phyloP scores from a whole-genome alignment of 2,888 invertebrate species.

The Ophraella communa region DNA sequence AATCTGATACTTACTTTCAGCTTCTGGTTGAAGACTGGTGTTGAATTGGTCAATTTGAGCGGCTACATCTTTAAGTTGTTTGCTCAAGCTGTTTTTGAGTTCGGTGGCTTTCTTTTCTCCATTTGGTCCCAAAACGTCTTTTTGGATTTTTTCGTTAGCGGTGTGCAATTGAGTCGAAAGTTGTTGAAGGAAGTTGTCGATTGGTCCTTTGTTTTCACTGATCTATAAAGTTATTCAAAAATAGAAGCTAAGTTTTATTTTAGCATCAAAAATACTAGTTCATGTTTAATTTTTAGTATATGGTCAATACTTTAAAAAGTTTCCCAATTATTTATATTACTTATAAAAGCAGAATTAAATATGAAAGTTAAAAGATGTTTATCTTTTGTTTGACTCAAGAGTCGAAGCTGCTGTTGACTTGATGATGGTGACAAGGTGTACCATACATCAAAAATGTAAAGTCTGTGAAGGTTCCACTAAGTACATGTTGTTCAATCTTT shows the following conservation, averaged over 20 bases:
- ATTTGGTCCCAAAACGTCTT: slow-evolving; percentile 51
- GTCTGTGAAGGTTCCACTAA: no score
- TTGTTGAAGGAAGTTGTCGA: slow-evolving; percentile 50
- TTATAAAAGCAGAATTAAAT: no score
- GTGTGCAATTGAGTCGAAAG: slow-evolving; percentile 49
- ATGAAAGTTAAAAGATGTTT: no score
- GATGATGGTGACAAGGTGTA: no score
- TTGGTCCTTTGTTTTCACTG: slow-evolving; percentile 45
- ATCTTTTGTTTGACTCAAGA: no score
- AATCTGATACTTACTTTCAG: slow-evolving; percentile 46
- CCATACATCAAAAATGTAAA: no score
- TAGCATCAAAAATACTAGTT: no score
- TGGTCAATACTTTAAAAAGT: no score
- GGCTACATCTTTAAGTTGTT: slow-evolving; percentile 49
- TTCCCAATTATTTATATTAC: no score
- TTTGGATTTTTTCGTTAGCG: slow-evolving; percentile 47
- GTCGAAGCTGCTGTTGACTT: no score
- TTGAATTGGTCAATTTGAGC: slow-evolving; percentile 51
- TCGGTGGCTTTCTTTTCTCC: slow-evolving; percentile 52
- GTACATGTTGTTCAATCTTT: no score
- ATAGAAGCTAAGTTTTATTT: neutral
- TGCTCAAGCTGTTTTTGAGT: slow-evolving; percentile 50
- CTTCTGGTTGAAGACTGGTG: slow-evolving; percentile 53
- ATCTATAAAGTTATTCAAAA: slow-evolving; percentile 25
- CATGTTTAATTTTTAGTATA: no score